phyloP scores from a whole-genome alignment of 2,888 invertebrate species.

The Drosophila pseudotakahashii region DNA sequence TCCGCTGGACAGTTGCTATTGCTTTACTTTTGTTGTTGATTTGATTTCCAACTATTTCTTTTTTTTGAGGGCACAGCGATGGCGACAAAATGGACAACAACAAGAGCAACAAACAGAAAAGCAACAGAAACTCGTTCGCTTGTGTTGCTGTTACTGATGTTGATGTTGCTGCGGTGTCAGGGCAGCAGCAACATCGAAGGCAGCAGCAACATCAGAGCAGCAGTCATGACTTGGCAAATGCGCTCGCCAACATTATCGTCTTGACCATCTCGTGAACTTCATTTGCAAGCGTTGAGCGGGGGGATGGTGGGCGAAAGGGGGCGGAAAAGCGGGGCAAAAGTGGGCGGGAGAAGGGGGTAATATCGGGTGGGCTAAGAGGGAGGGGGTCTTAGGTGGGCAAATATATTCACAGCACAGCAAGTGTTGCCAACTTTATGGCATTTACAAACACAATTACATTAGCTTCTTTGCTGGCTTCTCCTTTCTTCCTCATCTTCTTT shows the following conservation, averaged over 20 bases:
- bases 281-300: slow-evolving; percentile 71
- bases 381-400: slow-evolving; percentile 49
- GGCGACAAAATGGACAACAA: slow-evolving; percentile 77
- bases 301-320: slow-evolving; percentile 11
- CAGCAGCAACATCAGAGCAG: slow-evolving; percentile 23
- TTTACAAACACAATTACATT: slow-evolving; percentile 79
- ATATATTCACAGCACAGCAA: slow-evolving; percentile 73
- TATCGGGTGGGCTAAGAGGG: background rate
- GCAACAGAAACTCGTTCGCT: slow-evolving; percentile 73
- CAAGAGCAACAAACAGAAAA: slow-evolving; percentile 34
- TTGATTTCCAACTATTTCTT: slow-evolving; percentile 76
- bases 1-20: slow-evolving; percentile 15
- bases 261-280: slow-evolving; percentile 80
- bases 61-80: slow-evolving; percentile 59
- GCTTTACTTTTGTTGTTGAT: slow-evolving; percentile 66
- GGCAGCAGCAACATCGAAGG: slow-evolving; percentile 51
- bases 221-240: slow-evolving; percentile 80
- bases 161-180: slow-evolving; percentile 59
- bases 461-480: slow-evolving; percentile 50
- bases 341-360: slow-evolving; percentile 26
- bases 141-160: slow-evolving; percentile 44
- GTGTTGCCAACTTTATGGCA: slow-evolving; percentile 81
- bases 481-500: slow-evolving; percentile 20
- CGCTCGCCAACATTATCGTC: slow-evolving; percentile 79
- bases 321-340: slow-evolving; percentile 12